Conservation (phyloP, 2,113 vertebrate genomes). For the Euleptes europaea region DNA sequence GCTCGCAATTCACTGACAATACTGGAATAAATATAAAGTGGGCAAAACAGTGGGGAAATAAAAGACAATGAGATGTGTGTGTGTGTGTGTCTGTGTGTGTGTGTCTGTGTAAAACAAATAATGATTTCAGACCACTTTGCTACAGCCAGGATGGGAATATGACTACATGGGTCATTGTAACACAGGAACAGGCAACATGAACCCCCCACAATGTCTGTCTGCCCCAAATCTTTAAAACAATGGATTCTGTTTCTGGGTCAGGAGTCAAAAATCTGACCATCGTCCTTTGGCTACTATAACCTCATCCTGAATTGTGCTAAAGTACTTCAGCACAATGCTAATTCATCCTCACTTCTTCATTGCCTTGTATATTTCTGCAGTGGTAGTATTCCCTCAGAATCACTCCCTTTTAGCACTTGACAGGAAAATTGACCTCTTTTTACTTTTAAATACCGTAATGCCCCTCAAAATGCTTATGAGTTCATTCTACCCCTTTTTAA, state of each 20-base stretch:
- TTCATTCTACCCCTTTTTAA: conserved; percentile 26
- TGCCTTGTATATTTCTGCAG: neutral
- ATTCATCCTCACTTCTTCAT: neutral
- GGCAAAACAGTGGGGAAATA: neutral
- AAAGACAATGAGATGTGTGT: neutral
- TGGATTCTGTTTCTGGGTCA: neutral
- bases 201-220: neutral
- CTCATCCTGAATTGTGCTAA: neutral
- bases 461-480: conserved; percentile 10
- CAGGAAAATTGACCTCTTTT: neutral
- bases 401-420: neutral
- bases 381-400: neutral
- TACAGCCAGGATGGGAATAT: too few relatives aligned
- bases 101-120: neutral
- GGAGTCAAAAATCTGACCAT: neutral
- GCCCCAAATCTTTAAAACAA: neutral
- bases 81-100: neutral
- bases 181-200: neutral
- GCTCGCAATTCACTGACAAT: neutral
- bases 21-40: conserved; percentile 6
- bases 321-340: neutral
- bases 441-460: neutral
- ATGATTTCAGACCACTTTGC: neutral
- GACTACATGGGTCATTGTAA: neutral
- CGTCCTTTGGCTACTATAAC: neutral